Base-by-base conservation (phyloP, 2,888 invertebrate genomes). In the Andrena dorsata region DNA sequence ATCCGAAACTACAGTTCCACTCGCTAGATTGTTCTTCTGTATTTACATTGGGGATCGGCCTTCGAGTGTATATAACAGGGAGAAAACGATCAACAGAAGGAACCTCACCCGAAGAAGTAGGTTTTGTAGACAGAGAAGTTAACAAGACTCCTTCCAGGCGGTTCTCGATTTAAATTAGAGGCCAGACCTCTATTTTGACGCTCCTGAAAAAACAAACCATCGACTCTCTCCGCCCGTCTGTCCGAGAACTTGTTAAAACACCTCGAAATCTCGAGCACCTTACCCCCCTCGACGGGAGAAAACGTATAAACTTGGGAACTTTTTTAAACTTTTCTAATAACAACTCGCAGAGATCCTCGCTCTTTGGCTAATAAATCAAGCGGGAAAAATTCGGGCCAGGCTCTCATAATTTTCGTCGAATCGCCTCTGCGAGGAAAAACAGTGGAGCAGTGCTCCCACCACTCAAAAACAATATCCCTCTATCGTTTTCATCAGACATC, bases 91-190 rank as follows among this genome's bases (percentile, higher is more conserved):
- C 10, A 4, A 23, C 20, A 32, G 13, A 30, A n/a, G 41, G 16
- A 85, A 76, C 61, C 85, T 74, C 68, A 32, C 35, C 30, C 28
- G 28, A 20, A n/a, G 56, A 60, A 86, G 53, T 32, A 75, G 65
- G 71, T 70, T 66, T 58, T 68, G 28, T 65, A 35, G 28, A 28
- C 64, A 82, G 79, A 79, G 77, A 86, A 80, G 73, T 81, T 80
- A 80, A 84, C 72, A 47, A 74, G 69, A 60, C 61, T 73, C 47
- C 76, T 76, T 66, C 58, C 41, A 64, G 23, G 7, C 3, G 28
- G 41, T 35, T 69, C 69, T 60, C 74, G 32, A 80, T 84, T 86
- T 81, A 83, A 80, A 86, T 83, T 69, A 83, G 58, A 70, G 53
- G 65, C 20, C 8, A 4, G 51, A 56, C 49, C 20, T 30, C 58